A percentile compares a stretch with the other conserved stretches of the same genome.
phyloP scores from a whole-genome alignment of 2,113 vertebrate species.

The Perca schrenkii region DNA sequence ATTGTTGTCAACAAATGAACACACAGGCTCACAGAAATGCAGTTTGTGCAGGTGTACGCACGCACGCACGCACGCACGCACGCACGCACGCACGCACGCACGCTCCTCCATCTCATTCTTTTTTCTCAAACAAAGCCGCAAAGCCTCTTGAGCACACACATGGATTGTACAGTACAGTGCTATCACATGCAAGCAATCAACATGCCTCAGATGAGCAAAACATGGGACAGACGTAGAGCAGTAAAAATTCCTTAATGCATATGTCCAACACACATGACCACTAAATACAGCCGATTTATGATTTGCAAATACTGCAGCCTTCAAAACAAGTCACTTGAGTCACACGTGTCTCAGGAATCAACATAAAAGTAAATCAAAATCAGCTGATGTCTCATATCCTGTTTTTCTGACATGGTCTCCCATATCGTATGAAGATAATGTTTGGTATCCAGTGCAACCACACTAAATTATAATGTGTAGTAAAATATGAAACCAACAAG shows the following conservation, averaged over 20 bases:
- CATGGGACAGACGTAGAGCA: conserved; percentile 45
- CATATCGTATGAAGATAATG: not conserved
- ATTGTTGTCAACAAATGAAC: conserved; percentile 51
- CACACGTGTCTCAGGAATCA: conserved; percentile 24
- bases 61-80: too few relatives aligned
- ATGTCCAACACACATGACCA: conserved; percentile 33
- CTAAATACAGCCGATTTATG: conserved; percentile 56
- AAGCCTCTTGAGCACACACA: conserved; percentile 23
- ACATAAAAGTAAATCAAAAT: conserved; percentile 46
- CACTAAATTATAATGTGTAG: conserved; percentile 5
- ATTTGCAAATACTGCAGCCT: conserved; percentile 25
- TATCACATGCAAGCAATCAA: conserved; percentile 66
- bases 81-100: not conserved
- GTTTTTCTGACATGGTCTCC: conserved; percentile 15
- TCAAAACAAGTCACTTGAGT: conserved; percentile 50
- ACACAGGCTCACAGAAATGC: conserved; percentile 25
- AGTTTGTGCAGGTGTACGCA: conserved; percentile 23
- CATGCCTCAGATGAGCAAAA: conserved; percentile 54
- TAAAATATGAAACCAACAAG: conserved; percentile 22
- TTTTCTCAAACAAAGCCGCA: conserved; percentile 28
- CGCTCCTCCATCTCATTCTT: conserved; percentile 25
- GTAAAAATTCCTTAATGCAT: conserved; percentile 48
- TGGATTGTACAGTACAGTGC: conserved; percentile 12
- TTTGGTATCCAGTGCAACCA: conserved; percentile 1
- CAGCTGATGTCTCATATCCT: conserved; percentile 32